These are phyloP conservation scores for Gallinago nigripennis DNA, from an alignment of 2,797 vertebrate genomes.

Conservation along the genomic window DNA sequence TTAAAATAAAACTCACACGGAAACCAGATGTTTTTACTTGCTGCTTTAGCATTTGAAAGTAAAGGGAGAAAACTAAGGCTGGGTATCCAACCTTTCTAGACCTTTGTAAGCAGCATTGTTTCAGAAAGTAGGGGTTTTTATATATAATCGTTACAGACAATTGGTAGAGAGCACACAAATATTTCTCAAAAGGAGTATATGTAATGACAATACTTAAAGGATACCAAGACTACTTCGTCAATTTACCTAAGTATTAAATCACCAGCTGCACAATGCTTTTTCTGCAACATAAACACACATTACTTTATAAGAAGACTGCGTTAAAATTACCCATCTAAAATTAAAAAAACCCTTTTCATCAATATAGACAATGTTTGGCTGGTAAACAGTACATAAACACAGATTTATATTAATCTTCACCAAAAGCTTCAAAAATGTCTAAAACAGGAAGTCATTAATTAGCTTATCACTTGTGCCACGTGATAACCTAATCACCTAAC, in stretches of 20 bases:
- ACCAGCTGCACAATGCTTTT: background rate
- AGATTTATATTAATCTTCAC: background rate
- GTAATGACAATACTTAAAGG: background rate
- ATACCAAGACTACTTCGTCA: background rate
- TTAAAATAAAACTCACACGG: background rate
- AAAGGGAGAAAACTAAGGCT: background rate
- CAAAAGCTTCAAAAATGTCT: constrained; percentile 7
- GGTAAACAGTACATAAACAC: background rate
- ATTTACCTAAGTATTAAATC: background rate
- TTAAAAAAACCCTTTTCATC: background rate
- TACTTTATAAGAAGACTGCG: background rate
- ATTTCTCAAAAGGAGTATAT: background rate
- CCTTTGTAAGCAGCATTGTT: background rate
- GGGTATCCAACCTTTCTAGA: background rate
- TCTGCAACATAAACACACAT: background rate
- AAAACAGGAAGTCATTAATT: constrained; percentile 18
- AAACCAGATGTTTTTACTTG: background rate
- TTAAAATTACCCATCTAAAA: background rate
- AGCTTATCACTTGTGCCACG: constrained; percentile 6
- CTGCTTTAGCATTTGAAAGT: background rate
- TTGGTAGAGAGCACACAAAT: background rate
- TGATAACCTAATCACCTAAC: constrained; percentile 43
- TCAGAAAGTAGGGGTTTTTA: background rate
- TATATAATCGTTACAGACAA: background rate
- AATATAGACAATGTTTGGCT: background rate